These are phyloP conservation scores for Perognathus longimembris DNA, from an alignment of 2,113 vertebrate species.

Conservation along the genomic window DNA sequence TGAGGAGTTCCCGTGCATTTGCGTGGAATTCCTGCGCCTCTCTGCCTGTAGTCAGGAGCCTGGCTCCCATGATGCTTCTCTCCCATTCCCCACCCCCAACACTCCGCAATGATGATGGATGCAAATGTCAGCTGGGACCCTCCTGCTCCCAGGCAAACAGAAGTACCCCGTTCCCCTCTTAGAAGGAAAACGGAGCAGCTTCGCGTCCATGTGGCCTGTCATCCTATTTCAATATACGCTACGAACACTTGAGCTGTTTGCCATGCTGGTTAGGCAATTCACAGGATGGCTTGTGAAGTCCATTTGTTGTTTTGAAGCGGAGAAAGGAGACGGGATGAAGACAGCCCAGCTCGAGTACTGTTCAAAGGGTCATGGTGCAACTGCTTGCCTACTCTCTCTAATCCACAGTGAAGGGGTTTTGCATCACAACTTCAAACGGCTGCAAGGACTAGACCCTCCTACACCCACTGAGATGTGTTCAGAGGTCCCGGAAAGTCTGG, in stretches of 20 bases:
- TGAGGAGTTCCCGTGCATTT: neutral
- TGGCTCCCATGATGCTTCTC: neutral
- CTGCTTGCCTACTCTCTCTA: neutral
- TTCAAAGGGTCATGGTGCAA: neutral
- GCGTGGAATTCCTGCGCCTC: slow-evolving; percentile 23
- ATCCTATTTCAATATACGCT: slow-evolving; percentile 27
- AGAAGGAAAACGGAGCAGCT: slow-evolving; percentile 47
- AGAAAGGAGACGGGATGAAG: neutral
- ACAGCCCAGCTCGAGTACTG: neutral
- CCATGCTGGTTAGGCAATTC: slow-evolving; percentile 46
- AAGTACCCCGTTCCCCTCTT: slow-evolving; percentile 40
- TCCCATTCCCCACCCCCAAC: neutral
- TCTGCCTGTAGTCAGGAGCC: slow-evolving; percentile 17
- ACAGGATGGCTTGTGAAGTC: slow-evolving; percentile 26
- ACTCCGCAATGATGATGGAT: neutral
- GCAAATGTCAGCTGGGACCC: slow-evolving; percentile 54
- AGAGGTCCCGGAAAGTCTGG: neutral
- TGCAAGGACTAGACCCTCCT: rapidly evolving
- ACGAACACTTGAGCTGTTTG: slow-evolving; percentile 62
- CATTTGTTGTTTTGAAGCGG: slow-evolving; percentile 30
- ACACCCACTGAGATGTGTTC: neutral
- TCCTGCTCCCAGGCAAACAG: neutral
- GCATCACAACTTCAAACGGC: neutral
- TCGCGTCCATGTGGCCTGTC: slow-evolving; percentile 49
- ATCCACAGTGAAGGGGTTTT: neutral